Conservation (phyloP, 1,140 invertebrate genomes). For the Danaus melanippus region DNA sequence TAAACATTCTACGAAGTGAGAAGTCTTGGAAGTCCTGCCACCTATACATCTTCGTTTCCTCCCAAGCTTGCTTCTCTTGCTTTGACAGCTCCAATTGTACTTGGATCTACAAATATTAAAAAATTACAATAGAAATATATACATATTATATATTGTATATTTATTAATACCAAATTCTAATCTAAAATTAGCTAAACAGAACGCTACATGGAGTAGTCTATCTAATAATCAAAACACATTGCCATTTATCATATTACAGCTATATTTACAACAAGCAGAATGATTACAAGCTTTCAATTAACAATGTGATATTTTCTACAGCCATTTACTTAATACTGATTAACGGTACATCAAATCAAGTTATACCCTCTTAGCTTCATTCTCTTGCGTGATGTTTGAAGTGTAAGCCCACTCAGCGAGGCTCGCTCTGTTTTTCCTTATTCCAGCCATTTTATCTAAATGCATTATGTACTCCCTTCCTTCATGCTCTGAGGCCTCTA, state of each 20-base stretch:
- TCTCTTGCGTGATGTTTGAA: constrained; percentile 82
- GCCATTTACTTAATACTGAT: no score
- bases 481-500: constrained; percentile 74
- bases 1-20: constrained; percentile 77
- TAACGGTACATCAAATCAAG: no score
- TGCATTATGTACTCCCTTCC: constrained; percentile 75
- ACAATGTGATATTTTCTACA: no score
- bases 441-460: constrained; percentile 72
- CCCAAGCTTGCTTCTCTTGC: constrained; percentile 68
- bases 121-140: no score
- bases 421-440: constrained; percentile 72
- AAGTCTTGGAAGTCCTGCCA: constrained; percentile 77
- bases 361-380: constrained; percentile 74
- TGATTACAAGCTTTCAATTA: no score
- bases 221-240: no score
- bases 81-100: constrained; percentile 60
- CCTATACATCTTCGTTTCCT: constrained; percentile 75
- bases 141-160: no score
- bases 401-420: constrained; percentile 79
- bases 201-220: no score
- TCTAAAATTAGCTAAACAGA: no score
- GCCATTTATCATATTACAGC: no score
- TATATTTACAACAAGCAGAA: no score
- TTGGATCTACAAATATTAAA: constrained; percentile 49
- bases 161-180: no score